Percentiles rank a stretch among this genome's conserved stretches.
Conservation (phyloP, 2,797 vertebrate genomes). For the Sebastes itinus region DNA sequence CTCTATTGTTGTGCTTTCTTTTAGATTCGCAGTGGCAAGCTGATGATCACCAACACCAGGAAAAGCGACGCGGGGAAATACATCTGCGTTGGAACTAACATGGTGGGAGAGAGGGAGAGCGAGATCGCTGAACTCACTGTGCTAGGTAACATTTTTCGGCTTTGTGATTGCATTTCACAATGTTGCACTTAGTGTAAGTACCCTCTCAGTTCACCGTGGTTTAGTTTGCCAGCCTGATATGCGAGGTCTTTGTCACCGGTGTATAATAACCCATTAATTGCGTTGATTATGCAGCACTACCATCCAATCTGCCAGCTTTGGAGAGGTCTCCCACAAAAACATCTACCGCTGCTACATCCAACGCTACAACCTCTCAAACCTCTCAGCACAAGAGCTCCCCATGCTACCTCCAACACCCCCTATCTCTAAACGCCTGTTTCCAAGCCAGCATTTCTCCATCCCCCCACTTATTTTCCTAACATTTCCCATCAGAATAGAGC, state of each 20-base stretch:
- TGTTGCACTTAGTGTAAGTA: constrained; percentile 33
- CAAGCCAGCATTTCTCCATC: constrained; percentile 28
- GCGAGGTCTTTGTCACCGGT: constrained; percentile 31
- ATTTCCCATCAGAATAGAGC: constrained; percentile 68
- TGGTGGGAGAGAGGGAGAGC: constrained; percentile 95
- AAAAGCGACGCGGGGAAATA: constrained; percentile 96
- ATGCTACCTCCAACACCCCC: constrained; percentile 25
- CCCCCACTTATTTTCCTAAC: constrained; percentile 38
- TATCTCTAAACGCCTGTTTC: constrained; percentile 22
- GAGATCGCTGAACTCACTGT: constrained; percentile 94
- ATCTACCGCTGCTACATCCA: constrained; percentile 19
- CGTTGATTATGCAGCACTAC: constrained; percentile 41
- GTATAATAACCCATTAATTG: constrained; percentile 62
- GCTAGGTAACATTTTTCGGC: constrained; percentile 82
- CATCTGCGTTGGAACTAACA: constrained; percentile 94
- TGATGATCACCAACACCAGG: constrained; percentile 95
- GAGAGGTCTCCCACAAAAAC: constrained; percentile 28
- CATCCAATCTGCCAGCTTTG: constrained; percentile 38
- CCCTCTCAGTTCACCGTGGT: constrained; percentile 21
- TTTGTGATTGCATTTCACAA: constrained; percentile 19
- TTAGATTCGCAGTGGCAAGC: constrained; percentile 95
- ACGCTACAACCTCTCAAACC: constrained; percentile 31
- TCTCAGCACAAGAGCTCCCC: constrained; percentile 44
- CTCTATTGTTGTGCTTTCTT: constrained; percentile 37
- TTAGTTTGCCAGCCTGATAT: constrained; percentile 16